phyloP scores from a whole-genome alignment of 2,113 vertebrate species.

The Alexandromys fortis region DNA sequence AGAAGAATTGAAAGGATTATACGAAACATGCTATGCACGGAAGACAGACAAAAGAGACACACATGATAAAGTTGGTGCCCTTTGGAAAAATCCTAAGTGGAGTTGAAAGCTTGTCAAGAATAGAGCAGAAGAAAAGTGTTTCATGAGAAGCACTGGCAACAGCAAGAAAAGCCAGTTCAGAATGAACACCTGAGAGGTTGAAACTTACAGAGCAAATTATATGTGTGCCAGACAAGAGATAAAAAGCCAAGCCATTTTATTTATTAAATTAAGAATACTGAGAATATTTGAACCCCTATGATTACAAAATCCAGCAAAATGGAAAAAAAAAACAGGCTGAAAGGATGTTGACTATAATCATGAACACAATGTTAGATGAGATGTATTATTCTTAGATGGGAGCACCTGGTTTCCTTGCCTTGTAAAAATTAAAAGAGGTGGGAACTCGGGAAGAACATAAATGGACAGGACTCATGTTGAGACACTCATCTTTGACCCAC shows the following conservation, averaged over 20 bases:
- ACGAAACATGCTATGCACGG: not conserved
- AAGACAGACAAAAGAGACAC: not conserved
- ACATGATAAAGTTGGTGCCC: not conserved
- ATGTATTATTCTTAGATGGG: not conserved
- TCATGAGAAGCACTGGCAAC: not conserved
- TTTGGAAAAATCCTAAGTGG: not conserved
- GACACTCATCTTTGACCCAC: not conserved
- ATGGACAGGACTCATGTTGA: not conserved
- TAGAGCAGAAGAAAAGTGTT: conserved; percentile 4
- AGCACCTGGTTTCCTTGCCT: not conserved
- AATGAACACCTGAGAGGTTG: not conserved
- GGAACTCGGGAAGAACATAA: not conserved
- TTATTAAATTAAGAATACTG: not conserved
- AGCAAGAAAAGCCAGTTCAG: not conserved
- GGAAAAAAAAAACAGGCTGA: not conserved
- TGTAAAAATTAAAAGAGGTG: not conserved
- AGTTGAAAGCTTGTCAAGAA: not conserved
- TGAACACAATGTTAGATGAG: not conserved
- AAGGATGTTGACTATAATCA: not conserved
- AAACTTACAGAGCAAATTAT: not conserved
- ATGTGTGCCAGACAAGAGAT: not conserved
- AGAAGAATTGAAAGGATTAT: not conserved
- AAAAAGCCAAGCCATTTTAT: not conserved
- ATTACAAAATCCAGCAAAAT: not conserved
- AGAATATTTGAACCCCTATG: not conserved